Conservation (phyloP, 2,113 vertebrate genomes). For the Pao palembangensis region DNA sequence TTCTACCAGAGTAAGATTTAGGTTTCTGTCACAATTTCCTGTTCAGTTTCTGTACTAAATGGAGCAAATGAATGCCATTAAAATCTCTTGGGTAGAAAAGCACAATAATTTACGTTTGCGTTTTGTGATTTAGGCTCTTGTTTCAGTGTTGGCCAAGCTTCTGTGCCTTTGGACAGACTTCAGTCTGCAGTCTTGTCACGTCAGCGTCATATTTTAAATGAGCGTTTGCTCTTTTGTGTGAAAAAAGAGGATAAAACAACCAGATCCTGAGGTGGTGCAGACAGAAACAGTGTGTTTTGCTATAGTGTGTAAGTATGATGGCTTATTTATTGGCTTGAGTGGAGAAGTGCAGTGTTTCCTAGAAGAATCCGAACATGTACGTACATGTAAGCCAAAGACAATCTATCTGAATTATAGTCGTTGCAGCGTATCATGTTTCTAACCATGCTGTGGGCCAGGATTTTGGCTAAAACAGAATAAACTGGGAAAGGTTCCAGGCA, state of each 20-base stretch:
- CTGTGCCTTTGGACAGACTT: constrained; percentile 2
- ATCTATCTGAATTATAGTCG: background rate
- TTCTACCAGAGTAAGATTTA: too few relatives aligned
- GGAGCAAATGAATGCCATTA: constrained; percentile 14
- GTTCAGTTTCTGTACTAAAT: background rate
- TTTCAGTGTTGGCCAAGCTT: constrained; percentile 4
- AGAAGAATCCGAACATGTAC: background rate
- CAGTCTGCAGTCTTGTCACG: too few relatives aligned
- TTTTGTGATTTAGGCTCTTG: constrained; percentile 18
- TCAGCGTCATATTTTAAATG: too few relatives aligned
- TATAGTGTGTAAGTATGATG: background rate
- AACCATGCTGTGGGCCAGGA: background rate
- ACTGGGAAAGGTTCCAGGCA: background rate
- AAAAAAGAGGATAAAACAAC: background rate
- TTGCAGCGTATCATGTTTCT: background rate
- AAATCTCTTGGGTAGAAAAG: constrained; percentile 3
- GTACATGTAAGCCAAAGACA: background rate
- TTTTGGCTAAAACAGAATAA: constrained; percentile 5
- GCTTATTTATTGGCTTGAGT: background rate
- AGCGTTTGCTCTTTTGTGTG: too few relatives aligned
- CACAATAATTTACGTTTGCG: constrained; percentile 9
- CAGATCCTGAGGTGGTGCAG: background rate
- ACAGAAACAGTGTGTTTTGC: background rate
- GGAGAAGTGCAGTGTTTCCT: background rate
- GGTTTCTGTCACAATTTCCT: too few relatives aligned